Conservation (phyloP, 64 coral and sea anemone genomes). For the Actinia tenebrosa region DNA sequence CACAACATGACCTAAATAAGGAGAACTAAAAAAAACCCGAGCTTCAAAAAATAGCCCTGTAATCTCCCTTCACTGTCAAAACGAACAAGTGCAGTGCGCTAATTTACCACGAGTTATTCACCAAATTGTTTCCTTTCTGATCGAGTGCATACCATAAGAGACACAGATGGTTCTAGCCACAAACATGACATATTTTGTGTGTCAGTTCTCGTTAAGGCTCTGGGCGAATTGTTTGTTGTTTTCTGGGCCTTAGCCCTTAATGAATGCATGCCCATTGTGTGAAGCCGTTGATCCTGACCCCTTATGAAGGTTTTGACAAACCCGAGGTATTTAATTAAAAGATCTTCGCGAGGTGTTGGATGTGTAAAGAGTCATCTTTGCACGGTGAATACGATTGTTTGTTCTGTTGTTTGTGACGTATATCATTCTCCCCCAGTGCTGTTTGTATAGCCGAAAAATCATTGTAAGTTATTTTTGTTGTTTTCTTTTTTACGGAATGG, state of each 20-base stretch:
- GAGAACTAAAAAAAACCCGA: not conserved
- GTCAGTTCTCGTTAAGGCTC: constrained; percentile 1
- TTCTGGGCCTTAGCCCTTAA: not conserved
- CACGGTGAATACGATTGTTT: constrained; percentile 88
- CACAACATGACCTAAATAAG: constrained; percentile 13
- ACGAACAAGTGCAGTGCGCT: not conserved
- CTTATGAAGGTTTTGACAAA: constrained; percentile 72
- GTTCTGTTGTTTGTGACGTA: constrained; percentile 54
- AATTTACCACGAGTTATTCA: not conserved
- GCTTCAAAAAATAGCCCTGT: not conserved
- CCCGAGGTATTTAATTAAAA: constrained; percentile 84
- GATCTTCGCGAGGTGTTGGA: constrained; percentile 64
- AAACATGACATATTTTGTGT: not conserved
- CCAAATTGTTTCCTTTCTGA: not conserved
- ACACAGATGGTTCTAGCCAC: not conserved
- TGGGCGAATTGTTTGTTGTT: not conserved
- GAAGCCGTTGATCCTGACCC: constrained; percentile 27
- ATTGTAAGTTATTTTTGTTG: constrained; percentile 63
- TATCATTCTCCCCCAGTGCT: constrained; percentile 68
- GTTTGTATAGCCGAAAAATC: constrained; percentile 69
- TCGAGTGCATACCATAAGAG: not conserved
- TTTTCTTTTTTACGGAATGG: constrained; percentile 45
- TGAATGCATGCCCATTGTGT: not conserved
- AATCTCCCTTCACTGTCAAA: not conserved
- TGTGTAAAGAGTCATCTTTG: constrained; percentile 86